A percentile compares a stretch with the other conserved stretches of the same genome.
These are phyloP conservation scores for Eulemur macaco DNA, from an alignment of 2,113 vertebrate genomes.

Conservation along the genomic window DNA sequence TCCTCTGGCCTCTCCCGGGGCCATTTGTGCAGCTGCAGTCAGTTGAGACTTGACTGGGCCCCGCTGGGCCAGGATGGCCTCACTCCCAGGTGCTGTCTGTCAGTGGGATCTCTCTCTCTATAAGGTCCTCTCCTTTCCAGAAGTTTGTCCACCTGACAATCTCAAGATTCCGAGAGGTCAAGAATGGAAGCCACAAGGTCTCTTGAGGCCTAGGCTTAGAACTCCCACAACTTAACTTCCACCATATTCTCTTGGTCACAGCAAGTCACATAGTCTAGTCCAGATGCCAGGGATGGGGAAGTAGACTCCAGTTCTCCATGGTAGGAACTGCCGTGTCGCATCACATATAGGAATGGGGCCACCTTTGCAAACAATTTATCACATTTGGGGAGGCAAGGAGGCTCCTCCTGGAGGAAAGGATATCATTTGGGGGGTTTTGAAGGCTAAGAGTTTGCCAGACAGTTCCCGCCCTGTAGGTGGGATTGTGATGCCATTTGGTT, in stretches of 20 bases:
- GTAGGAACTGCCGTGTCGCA: not conserved
- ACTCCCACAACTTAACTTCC: not conserved
- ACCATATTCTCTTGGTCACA: not conserved
- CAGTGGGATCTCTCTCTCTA: not conserved
- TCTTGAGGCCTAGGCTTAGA: not conserved
- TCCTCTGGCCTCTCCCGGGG: not conserved
- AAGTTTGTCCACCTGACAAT: not conserved
- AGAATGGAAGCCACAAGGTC: not conserved
- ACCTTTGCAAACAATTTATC: not conserved
- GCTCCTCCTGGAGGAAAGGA: not conserved
- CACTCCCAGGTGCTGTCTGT: no score
- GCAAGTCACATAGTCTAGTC: not conserved
- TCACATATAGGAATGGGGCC: not conserved
- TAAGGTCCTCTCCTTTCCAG: no score
- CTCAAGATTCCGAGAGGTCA: not conserved
- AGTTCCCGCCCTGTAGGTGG: not conserved
- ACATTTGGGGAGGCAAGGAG: not conserved
- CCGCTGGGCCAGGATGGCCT: not conserved
- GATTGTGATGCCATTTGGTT: no score
- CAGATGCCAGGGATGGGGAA: not conserved
- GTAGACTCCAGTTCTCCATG: not conserved
- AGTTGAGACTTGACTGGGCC: not conserved
- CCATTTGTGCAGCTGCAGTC: not conserved
- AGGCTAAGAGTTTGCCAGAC: slow-evolving; percentile 21
- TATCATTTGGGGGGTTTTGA: slow-evolving; percentile 18